phyloP scores from a whole-genome alignment of 2,113 vertebrate genomes.

The Sapayoa aenigma region DNA sequence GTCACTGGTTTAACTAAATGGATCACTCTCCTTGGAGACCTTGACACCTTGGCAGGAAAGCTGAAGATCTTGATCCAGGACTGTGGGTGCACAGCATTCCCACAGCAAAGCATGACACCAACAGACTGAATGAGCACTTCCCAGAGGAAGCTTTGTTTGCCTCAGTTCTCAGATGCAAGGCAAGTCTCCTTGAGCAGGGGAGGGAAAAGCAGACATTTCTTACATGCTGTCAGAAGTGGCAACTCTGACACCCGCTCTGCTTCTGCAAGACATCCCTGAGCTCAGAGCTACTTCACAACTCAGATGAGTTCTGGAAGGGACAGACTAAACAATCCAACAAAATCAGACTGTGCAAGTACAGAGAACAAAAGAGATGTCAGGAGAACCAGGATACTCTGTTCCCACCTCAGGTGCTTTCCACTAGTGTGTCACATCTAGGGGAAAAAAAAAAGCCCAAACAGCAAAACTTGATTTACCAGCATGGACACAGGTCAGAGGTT shows the following conservation, averaged over 20 bases:
- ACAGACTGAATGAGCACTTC: not conserved
- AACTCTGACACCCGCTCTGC: not conserved
- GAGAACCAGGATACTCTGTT: not conserved
- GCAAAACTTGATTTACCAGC: not conserved
- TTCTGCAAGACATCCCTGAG: not conserved
- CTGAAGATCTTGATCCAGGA: not conserved
- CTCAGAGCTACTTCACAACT: not conserved
- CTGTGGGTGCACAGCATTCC: not conserved
- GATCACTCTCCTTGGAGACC: not conserved
- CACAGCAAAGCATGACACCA: not conserved
- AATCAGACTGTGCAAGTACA: fast-evolving
- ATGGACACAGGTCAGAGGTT: not conserved
- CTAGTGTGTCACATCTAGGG: not conserved
- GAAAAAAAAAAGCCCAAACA: not conserved
- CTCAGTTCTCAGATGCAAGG: not conserved
- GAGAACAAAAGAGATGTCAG: not conserved
- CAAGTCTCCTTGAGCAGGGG: not conserved
- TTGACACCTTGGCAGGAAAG: not conserved
- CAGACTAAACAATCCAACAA: not conserved
- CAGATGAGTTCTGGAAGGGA: not conserved
- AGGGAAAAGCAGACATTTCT: not conserved
- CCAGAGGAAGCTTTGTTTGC: not conserved
- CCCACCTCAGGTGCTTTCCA: not conserved
- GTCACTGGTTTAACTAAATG: not conserved
- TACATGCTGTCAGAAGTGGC: not conserved